Conservation (phyloP, 1,140 invertebrate genomes). For the Bombus superbus region DNA sequence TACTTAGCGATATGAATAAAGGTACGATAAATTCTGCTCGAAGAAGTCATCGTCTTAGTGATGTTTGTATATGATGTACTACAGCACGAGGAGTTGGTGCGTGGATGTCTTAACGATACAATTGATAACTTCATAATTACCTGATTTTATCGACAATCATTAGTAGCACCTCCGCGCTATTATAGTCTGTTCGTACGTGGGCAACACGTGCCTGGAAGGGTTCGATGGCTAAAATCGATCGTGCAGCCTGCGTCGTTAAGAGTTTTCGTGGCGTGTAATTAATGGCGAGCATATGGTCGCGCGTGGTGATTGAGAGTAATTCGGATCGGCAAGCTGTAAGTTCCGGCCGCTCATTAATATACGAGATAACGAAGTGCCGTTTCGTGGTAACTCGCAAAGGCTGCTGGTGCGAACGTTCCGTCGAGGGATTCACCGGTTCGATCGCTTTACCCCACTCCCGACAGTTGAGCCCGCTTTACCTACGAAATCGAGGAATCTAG, state of each 20-base stretch:
- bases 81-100: not conserved
- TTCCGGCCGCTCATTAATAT: conserved; percentile 40
- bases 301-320: conserved; percentile 38
- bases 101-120: conserved; percentile 16
- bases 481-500: too few species aligned
- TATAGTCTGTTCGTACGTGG: conserved; percentile 7
- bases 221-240: conserved; percentile 41
- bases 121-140: conserved; percentile 38
- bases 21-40: not conserved
- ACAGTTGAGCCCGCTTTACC: too few species aligned
- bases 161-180: conserved; percentile 18
- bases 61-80: not conserved
- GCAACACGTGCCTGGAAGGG: conserved; percentile 10
- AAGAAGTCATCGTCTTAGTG: not conserved
- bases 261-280: conserved; percentile 40
- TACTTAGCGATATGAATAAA: conserved; percentile 9
- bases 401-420: not conserved
- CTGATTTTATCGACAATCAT: conserved; percentile 34
- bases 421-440: too few species aligned
- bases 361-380: conserved; percentile 35
- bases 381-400: conserved; percentile 5
- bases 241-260: conserved; percentile 33
- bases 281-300: conserved; percentile 40
- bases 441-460: too few species aligned
- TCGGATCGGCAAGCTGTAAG: conserved; percentile 20